phyloP scores from a whole-genome alignment of 1,140 invertebrate species.

The Contarinia nasturtii region DNA sequence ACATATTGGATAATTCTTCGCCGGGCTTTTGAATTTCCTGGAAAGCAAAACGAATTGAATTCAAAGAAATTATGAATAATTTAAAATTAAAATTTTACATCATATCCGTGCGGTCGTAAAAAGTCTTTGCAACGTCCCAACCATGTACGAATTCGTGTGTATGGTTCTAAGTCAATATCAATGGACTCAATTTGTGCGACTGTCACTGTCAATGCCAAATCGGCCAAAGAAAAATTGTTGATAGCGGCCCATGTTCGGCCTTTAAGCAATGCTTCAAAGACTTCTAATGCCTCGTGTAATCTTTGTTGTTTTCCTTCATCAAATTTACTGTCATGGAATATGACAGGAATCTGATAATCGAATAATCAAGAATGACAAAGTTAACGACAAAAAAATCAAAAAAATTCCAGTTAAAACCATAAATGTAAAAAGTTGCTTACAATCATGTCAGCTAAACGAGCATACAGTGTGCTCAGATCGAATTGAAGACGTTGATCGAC shows the following conservation, averaged over 20 bases:
- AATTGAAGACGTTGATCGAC: constrained; percentile 55
- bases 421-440: constrained; percentile 16
- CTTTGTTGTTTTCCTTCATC: constrained; percentile 28
- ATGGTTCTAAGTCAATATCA: constrained; percentile 15
- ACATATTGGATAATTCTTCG: no score
- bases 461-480: constrained; percentile 44
- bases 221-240: constrained; percentile 34
- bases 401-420: no score
- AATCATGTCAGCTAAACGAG: constrained; percentile 28
- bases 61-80: not conserved
- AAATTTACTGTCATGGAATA: constrained; percentile 18
- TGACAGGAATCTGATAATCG: constrained; percentile 27
- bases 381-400: no score
- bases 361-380: not conserved
- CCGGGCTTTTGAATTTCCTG: no score
- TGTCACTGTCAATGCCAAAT: constrained; percentile 24
- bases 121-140: constrained; percentile 17
- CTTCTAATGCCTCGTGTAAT: constrained; percentile 20
- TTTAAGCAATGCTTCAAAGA: constrained; percentile 17
- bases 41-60: not conserved
- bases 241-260: constrained; percentile 16
- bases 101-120: constrained; percentile 17
- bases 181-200: constrained; percentile 22
- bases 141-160: constrained; percentile 14
- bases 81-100: constrained; percentile 6